Evolutionary conservation across 2,113 vertebrate species (phyloP).

Genomic region (Oryzias curvinotus): DNA sequence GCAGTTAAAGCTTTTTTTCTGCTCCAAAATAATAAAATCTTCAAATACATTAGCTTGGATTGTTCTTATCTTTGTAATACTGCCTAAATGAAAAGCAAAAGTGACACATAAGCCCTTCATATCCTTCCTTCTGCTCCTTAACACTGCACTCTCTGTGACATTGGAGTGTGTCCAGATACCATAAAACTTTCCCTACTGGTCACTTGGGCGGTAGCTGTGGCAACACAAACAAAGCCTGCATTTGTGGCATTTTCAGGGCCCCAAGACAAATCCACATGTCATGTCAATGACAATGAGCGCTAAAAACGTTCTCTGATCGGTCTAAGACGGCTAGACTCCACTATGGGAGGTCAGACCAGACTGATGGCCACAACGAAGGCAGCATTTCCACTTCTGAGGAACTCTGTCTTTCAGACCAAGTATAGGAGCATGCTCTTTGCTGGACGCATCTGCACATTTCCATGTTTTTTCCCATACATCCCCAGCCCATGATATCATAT

Average conservation of each 20-base stretch:
- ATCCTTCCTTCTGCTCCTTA: slow-evolving; percentile 13
- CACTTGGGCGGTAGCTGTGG: slow-evolving; percentile 46
- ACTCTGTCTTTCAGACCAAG: slow-evolving; percentile 23
- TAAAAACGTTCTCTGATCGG: slow-evolving; percentile 58
- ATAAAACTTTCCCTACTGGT: slow-evolving; percentile 36
- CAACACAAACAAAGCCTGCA: slow-evolving; percentile 58
- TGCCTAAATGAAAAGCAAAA: slow-evolving; percentile 10
- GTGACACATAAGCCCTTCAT: slow-evolving; percentile 15
- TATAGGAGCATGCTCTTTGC: slow-evolving; percentile 8
- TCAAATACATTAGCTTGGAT: background rate
- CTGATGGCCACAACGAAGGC: slow-evolving; percentile 60
- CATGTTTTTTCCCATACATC: background rate
- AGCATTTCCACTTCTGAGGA: slow-evolving; percentile 64
- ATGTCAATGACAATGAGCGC: slow-evolving; percentile 60
- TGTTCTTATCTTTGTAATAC: background rate
- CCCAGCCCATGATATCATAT: background rate
- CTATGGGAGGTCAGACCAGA: slow-evolving; percentile 52
- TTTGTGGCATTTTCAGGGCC: slow-evolving; percentile 38
- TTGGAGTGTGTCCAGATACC: slow-evolving; percentile 32
- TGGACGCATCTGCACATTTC: slow-evolving; percentile 2
- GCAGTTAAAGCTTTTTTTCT: background rate
- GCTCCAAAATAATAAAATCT: background rate
- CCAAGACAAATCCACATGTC: slow-evolving; percentile 70
- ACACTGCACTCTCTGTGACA: slow-evolving; percentile 16
- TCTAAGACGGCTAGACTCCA: slow-evolving; percentile 37